These are phyloP conservation scores for Pluvialis apricaria DNA, from an alignment of 2,113 vertebrate species.

Conservation along the genomic window DNA sequence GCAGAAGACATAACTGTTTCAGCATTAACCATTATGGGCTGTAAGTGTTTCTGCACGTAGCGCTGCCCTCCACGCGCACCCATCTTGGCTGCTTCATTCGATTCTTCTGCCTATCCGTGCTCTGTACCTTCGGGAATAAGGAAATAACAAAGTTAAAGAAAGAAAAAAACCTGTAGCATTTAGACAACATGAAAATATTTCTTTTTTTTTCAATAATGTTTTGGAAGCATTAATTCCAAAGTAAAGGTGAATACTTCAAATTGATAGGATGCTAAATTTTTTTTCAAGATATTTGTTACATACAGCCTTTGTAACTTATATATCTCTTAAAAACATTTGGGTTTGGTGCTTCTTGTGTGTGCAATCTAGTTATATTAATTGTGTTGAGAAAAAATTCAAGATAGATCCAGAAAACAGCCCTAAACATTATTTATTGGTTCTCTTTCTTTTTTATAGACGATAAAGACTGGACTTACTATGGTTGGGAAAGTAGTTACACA, in stretches of 20 bases:
- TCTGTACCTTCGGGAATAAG: background rate
- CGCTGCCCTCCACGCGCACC: background rate
- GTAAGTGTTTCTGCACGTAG: background rate
- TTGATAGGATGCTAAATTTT: background rate
- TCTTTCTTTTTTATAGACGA: constrained; percentile 75
- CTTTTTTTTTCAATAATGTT: background rate
- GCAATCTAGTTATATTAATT: background rate
- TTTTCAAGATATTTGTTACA: background rate
- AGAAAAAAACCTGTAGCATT: background rate
- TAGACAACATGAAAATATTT: background rate
- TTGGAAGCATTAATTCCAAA: background rate
- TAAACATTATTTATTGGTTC: background rate
- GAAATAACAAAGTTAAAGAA: background rate
- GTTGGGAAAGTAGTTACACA: constrained; percentile 97
- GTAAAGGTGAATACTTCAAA: background rate
- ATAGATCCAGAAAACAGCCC: background rate
- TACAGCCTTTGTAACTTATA: background rate
- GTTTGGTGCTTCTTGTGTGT: background rate
- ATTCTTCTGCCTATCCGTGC: background rate
- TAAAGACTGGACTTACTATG: constrained; percentile 96
- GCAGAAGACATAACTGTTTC: background rate
- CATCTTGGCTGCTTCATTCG: background rate
- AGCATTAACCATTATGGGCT: background rate
- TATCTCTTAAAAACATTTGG: background rate
- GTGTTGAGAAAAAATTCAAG: background rate